Evolutionary conservation across 2,797 vertebrate genomes (phyloP), one percentile per base, ranked within the genome.

Genomic region (Malacoctenus gilli): DNA sequence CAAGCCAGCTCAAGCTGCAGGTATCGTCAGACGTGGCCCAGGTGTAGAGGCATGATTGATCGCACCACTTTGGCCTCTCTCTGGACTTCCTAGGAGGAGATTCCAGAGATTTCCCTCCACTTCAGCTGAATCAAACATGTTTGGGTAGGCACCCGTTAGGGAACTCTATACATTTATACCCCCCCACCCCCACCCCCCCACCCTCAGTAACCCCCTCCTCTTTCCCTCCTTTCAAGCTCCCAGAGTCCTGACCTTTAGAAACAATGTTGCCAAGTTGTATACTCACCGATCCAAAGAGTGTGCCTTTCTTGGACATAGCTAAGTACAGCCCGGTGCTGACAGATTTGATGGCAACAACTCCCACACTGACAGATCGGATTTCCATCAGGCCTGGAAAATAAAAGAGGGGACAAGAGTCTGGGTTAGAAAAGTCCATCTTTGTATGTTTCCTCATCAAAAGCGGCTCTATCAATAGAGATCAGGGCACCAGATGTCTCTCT

Each of bases 241-340:
- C 52, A 18, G 20, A 23, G 36, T 59, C 63, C 78, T 64, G 74
- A 76, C 80, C 75, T 59, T 54, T 21, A 67, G 63, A 78, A 72
- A 82, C 48, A 84, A 70, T 74, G 75, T 75, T 53, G 35, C 42
- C 49, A 73, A 54, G 60, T 75, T 86, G 83, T 84, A 73, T 82
- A 94, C 94, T 87, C 93, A 97, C 96, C 93, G 95, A 96, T 86
- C 95, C 94, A 20, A 96, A 96, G 83, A 96, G 92, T 18, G 87
- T 93, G 82, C 96, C 96, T 85, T 78, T 90, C 90, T 92, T 94
- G 89, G 94, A 95, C 95, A 98, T 98, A 70, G 96, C 96, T 89
- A 98, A 90, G 73, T 95, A 98, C 91, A 96, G 92, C 76, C 95
- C 95, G 0, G 91, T 95, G 91, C 94, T 92, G 88, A 95, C 91